phyloP scores from a whole-genome alignment of 2,797 vertebrate genomes.

The Orestias chungarensis region DNA sequence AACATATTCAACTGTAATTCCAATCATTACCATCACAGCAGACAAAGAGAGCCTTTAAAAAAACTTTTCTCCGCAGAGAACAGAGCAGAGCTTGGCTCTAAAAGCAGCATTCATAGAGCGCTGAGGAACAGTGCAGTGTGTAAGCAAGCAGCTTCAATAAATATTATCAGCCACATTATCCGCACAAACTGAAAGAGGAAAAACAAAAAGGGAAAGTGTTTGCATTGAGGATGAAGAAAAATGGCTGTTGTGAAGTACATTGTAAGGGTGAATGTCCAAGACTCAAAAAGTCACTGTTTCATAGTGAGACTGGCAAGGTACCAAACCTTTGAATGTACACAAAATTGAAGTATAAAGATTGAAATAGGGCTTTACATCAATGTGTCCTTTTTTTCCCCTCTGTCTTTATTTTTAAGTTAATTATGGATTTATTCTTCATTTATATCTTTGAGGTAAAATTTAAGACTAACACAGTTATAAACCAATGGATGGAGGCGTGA shows the following conservation, averaged over 20 bases:
- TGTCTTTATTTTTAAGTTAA: background rate
- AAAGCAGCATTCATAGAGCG: slow-evolving; percentile 63
- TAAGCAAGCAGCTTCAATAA: slow-evolving; percentile 55
- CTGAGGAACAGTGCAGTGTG: slow-evolving; percentile 53
- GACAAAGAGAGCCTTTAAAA: slow-evolving; percentile 32
- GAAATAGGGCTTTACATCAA: background rate
- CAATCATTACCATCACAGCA: slow-evolving; percentile 49
- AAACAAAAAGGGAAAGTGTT: slow-evolving; percentile 55
- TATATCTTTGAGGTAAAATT: background rate
- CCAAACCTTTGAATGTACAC: background rate
- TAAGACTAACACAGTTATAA: background rate
- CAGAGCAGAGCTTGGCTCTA: slow-evolving; percentile 39
- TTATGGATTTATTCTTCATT: background rate
- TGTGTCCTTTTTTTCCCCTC: background rate
- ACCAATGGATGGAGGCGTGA: background rate
- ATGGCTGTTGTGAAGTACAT: background rate
- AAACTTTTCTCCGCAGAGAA: slow-evolving; percentile 42
- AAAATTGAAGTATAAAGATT: background rate
- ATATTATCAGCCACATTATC: slow-evolving; percentile 48
- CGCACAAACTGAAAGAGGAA: slow-evolving; percentile 65
- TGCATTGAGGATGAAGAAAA: slow-evolving; percentile 39
- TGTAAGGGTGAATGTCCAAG: background rate
- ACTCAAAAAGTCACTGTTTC: background rate
- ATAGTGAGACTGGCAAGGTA: background rate
- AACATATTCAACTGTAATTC: slow-evolving; percentile 59